Conservation (phyloP, 2,888 invertebrate species). For the Dryobotodes eremita region DNA sequence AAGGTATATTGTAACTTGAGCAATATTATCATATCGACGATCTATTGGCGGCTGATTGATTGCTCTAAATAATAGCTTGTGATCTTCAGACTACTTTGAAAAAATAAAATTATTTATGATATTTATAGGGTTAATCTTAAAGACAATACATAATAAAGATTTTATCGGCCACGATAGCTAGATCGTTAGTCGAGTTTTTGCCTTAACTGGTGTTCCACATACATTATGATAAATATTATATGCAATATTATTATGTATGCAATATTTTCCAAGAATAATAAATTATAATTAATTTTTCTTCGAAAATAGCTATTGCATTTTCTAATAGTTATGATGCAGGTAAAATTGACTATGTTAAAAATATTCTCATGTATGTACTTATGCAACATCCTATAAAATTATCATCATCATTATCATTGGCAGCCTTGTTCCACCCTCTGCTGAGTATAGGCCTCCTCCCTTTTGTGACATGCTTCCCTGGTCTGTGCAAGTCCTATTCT, state of each 20-base stretch:
- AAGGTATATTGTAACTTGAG: conserved; percentile 4
- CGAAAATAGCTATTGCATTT: neutral
- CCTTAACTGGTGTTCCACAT: conserved; percentile 2
- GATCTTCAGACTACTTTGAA: neutral
- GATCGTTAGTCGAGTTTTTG: conserved; percentile 3
- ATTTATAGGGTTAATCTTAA: conserved; percentile 9
- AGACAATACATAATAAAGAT: conserved; percentile 44
- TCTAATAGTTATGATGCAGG: neutral
- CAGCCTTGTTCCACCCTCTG: neutral
- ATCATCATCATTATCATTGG: neutral
- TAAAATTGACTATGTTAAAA: neutral
- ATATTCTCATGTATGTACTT: neutral
- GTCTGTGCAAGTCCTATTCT: neutral
- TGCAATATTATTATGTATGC: too few species aligned
- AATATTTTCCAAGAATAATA: too few species aligned
- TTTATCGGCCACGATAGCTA: conserved; percentile 14
- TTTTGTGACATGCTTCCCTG: neutral
- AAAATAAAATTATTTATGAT: neutral
- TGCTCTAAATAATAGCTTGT: conserved; percentile 38
- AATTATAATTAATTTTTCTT: neutral
- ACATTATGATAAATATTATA: neutral
- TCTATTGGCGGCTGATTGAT: conserved; percentile 49
- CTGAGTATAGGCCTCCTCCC: neutral
- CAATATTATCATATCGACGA: conserved; percentile 38
- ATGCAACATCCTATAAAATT: neutral